These are phyloP conservation scores for Uria aalge DNA, from an alignment of 2,113 vertebrate genomes.

Conservation along the genomic window DNA sequence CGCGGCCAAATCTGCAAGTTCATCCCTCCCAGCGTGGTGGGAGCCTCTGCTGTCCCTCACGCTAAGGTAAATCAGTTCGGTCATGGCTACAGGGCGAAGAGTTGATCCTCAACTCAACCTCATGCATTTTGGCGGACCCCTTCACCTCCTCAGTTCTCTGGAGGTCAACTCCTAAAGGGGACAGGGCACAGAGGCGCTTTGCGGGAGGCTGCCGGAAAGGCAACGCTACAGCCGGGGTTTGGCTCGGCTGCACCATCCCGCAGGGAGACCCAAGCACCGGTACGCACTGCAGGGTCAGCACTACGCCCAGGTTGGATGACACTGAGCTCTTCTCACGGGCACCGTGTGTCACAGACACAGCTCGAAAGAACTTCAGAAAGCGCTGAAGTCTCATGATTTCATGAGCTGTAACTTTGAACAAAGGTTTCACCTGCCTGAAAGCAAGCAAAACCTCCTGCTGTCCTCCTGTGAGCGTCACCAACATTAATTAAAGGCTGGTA, in stretches of 20 bases:
- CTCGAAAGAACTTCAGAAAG: not conserved
- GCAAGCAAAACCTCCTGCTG: not conserved
- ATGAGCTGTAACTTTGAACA: not conserved
- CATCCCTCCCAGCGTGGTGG: rapidly evolving
- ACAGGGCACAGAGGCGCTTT: not conserved
- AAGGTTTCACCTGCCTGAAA: not conserved
- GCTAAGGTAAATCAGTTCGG: not conserved
- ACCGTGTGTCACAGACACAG: not conserved
- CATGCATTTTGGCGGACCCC: not conserved
- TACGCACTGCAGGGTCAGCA: not conserved
- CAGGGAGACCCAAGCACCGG: not conserved
- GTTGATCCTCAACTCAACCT: not conserved
- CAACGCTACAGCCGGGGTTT: not conserved
- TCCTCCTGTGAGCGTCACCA: not conserved
- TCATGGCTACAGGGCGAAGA: rapidly evolving
- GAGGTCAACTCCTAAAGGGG: not conserved
- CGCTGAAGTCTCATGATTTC: not conserved
- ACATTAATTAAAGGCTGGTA: not conserved
- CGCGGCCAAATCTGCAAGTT: rapidly evolving
- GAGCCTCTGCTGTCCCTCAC: not conserved
- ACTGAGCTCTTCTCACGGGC: not conserved
- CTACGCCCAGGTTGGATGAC: not conserved
- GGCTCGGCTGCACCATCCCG: not conserved
- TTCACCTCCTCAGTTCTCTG: not conserved
- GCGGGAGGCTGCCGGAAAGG: not conserved